These are phyloP conservation scores for Lepidocolaptes lacrymiger DNA, from an alignment of 2,797 vertebrate genomes.

Conservation along the genomic window DNA sequence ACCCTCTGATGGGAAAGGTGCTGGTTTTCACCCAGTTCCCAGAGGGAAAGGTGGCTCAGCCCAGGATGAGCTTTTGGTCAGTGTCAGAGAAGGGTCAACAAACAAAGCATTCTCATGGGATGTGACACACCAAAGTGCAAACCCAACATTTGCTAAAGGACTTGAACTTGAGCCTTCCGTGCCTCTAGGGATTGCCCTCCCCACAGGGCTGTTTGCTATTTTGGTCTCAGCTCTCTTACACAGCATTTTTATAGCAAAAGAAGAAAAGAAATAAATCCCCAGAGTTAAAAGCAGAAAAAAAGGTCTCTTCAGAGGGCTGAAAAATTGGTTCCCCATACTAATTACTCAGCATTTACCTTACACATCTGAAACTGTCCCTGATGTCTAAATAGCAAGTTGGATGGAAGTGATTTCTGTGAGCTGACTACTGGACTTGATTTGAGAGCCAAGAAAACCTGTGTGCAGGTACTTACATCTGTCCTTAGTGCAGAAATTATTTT, in stretches of 20 bases:
- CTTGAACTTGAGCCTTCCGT: neutral
- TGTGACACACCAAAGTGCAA: neutral
- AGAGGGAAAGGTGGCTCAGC: neutral
- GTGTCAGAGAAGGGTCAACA: neutral
- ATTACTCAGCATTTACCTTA: neutral
- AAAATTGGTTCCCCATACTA: neutral
- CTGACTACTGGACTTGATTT: neutral
- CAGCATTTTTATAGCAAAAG: neutral
- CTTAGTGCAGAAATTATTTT: neutral
- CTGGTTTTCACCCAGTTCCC: neutral
- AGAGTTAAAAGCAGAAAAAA: neutral
- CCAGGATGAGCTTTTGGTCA: neutral
- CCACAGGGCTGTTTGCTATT: neutral
- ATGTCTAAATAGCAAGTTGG: neutral
- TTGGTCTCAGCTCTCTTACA: neutral
- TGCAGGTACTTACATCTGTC: neutral
- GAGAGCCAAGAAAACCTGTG: neutral
- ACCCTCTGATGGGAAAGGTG: neutral
- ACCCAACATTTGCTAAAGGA: neutral
- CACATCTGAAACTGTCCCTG: neutral
- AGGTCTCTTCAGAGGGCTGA: neutral
- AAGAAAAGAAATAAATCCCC: neutral
- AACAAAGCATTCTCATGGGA: neutral
- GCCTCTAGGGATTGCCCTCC: neutral
- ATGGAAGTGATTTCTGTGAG: neutral